Evolutionary conservation across 2,797 vertebrate species (phyloP), one percentile per base, ranked within the genome.

Genomic region (Schizopygopsis pylzovi): DNA sequence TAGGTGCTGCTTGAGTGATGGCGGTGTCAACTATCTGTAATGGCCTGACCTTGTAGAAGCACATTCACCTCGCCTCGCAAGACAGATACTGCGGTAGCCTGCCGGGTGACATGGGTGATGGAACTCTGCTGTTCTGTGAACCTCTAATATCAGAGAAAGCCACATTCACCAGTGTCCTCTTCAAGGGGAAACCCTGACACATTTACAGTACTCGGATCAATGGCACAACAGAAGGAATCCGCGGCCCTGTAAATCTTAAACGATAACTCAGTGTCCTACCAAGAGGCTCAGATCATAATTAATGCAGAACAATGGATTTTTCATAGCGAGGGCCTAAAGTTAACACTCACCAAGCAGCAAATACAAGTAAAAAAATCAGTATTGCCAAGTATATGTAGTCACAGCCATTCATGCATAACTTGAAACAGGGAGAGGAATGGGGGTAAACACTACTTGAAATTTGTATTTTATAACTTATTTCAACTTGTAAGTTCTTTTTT

Each of bases 21-120:
- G 79, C 1, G 1, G 56, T 88, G 84, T 87, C 86, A 85, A 8
- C 79, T 52, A 28, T 49, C 81, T 88, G 73, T 88, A 86, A 89
- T 86, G 83, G 85, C 72, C 49, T 90, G 88, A 90, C 90, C 90
- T 90, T 90, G 88, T 72, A 73, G 80, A 63, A 52, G 83, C 80
- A 49, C 68, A 77, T 78, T 87, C 85, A 89, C 82, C 85, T 79
- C 75, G 18, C 81, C 77, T 49, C 71, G 11, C 15, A 61, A 43
- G 80, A 79, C 25, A 45, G 75, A 79, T 77, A 79, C 75, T 67
- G 52, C 20, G 54, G 13, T 25, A 49, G 39, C 22, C 81, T 86
- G 75, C 81, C 16, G 49, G 65, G 47, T 79, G 61, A 78, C 18
- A 43, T 28, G 33, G 25, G 65, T 84, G 70, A 72, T 59, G 33